Base-by-base conservation (phyloP, 2,888 invertebrate genomes). In the Leuctra nigra region DNA sequence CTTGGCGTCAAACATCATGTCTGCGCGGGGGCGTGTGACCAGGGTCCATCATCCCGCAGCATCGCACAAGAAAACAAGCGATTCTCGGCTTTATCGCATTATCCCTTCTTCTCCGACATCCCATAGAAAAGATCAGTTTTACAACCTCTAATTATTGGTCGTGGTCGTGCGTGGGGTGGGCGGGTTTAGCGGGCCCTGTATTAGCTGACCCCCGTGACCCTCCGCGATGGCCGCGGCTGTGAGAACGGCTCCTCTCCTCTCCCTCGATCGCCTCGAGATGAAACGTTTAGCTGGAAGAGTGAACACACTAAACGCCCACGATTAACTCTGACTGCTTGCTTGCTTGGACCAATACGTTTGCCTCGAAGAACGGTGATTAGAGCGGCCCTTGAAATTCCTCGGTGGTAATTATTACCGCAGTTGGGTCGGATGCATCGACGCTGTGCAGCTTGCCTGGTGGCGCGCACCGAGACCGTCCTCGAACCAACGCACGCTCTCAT, bases 131-230 rank as follows among this genome's bases (percentile, higher is more conserved):
- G 35, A 35, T 35, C 33, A 25, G 22, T 38, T 52, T 52, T 44
- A 53, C 56, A 56, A 48, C 55, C 58, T 54, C 58, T 58, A 58
- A 58, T 58, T 58, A 58, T 50, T 58, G 58, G 54, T 53, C 53
- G 24, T 35, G 53, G 41, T 41, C 33, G 44, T 52, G 46, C 46
- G 55, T 55, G 58, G 55, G 58, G 55, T 53, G 58, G 55, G 55
- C 55, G 58, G 55, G 54, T 36, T 57, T 57, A 53, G 54, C 54
- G 57, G 38, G 57, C 53, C 44, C 54, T 47, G 25, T 52, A 56
- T 56, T 50, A 35, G 23, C 38, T 57, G 58, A 58, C 58, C 58
- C 55, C 41, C 6, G 29, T 55, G 58, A 58, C 55, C 54, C 48
- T 9, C 44, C 23, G 4, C 23, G 35, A 18, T 33, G 20, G 52